A percentile compares a stretch with the other conserved stretches of the same genome.
Evolutionary conservation across 2,888 invertebrate genomes (phyloP).

Genomic region (Drosophila acutilabella): DNA sequence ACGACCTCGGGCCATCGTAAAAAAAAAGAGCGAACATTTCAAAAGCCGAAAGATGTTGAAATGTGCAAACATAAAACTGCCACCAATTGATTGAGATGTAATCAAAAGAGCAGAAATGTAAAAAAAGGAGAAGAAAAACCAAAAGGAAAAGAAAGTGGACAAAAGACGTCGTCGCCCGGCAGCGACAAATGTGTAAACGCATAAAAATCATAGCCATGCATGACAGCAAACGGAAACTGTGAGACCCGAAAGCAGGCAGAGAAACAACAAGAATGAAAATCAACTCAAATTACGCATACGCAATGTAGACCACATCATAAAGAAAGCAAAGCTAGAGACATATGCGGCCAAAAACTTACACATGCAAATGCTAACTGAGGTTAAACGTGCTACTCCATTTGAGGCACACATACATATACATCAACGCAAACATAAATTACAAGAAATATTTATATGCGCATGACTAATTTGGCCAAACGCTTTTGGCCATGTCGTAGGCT

Average conservation of each 20-base stretch:
- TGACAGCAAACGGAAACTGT: slow-evolving; percentile 22
- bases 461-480: slow-evolving; percentile 70
- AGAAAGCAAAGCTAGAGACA: slow-evolving; percentile 38
- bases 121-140: background rate
- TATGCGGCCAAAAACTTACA: slow-evolving; percentile 64
- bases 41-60: slow-evolving; percentile 69
- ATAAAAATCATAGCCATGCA: slow-evolving; percentile 62
- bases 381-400: slow-evolving; percentile 64
- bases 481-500: slow-evolving; percentile 35
- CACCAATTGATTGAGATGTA: slow-evolving; percentile 82
- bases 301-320: slow-evolving; percentile 33
- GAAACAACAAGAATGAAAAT: slow-evolving; percentile 11
- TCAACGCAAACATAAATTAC: slow-evolving; percentile 72
- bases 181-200: slow-evolving; percentile 54
- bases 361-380: slow-evolving; percentile 65
- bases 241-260: slow-evolving; percentile 1
- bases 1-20: slow-evolving; percentile 68
- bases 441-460: slow-evolving; percentile 67
- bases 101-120: slow-evolving; percentile 62
- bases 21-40: slow-evolving; percentile 73
- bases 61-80: slow-evolving; percentile 78
- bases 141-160: slow-evolving; percentile 17
- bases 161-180: slow-evolving; percentile 16
- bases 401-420: slow-evolving; percentile 50
- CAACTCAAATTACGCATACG: slow-evolving; percentile 63